Conservation (phyloP, 1,140 invertebrate species). For the Hylaeus volcanicus region DNA sequence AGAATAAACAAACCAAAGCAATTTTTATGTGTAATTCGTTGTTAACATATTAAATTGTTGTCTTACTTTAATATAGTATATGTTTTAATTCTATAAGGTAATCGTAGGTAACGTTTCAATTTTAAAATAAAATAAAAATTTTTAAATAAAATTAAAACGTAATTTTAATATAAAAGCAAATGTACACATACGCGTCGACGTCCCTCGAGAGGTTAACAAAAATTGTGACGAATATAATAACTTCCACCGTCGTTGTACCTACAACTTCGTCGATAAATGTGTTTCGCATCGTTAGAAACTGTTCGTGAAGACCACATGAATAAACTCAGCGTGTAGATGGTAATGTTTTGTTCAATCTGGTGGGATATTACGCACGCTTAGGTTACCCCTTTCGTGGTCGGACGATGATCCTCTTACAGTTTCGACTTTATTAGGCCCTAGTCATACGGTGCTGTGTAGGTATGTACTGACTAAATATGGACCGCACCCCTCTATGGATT, state of each 20-base stretch:
- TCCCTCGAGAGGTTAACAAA: no score
- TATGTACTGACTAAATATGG: constrained; percentile 58
- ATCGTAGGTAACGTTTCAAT: no score
- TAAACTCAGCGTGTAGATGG: not conserved
- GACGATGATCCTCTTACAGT: constrained; percentile 65
- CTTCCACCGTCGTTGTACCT: not conserved
- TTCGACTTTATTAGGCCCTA: constrained; percentile 62
- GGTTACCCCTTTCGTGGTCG: constrained; percentile 39
- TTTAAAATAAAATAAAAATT: no score
- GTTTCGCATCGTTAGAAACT: not conserved
- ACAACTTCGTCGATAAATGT: not conserved
- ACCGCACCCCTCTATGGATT: constrained; percentile 31
- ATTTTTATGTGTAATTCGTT: no score
- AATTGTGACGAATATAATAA: not conserved
- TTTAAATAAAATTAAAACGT: no score
- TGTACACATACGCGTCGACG: no score
- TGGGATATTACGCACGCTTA: constrained; percentile 54
- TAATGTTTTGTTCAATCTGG: constrained; percentile 39
- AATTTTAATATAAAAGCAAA: no score
- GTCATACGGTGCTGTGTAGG: constrained; percentile 41
- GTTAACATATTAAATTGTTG: no score
- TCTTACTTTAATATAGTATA: no score
- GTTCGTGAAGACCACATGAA: not conserved
- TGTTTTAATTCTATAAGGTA: no score
- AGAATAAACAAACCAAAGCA: no score